Percentiles rank a stretch among this genome's conserved stretches.
Evolutionary conservation across 2,888 invertebrate species (phyloP).

Genomic region (Pediacus dermestoides): DNA sequence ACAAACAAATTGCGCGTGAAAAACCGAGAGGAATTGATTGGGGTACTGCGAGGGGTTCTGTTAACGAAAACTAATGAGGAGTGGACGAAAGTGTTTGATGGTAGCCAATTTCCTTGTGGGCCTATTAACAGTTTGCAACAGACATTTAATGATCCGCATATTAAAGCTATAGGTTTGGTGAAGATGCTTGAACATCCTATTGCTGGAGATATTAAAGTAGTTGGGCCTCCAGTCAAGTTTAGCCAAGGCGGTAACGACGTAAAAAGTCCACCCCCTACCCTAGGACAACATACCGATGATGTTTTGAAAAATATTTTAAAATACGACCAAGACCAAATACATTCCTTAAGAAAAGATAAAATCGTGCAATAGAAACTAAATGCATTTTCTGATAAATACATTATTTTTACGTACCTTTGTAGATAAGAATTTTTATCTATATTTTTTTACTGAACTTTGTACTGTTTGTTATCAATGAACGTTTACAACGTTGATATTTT

Average conservation of each 20-base stretch:
- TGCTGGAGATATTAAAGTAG: conserved; percentile 69
- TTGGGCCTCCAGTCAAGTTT: conserved; percentile 84
- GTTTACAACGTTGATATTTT: background rate
- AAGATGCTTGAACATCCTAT: conserved; percentile 67
- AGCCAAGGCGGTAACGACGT: conserved; percentile 69
- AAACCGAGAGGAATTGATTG: conserved; percentile 68
- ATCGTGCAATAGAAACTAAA: conserved; percentile 54
- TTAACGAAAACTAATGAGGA: conserved; percentile 64
- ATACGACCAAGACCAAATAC: conserved; percentile 59
- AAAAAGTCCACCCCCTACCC: conserved; percentile 71
- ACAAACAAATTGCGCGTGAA: conserved; percentile 73
- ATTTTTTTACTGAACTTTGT: background rate
- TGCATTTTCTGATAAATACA: no score
- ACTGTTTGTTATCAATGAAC: background rate
- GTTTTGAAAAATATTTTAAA: conserved; percentile 67
- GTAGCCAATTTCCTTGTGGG: conserved; percentile 79
- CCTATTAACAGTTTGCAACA: conserved; percentile 83
- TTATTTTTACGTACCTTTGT: background rate
- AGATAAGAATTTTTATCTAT: background rate
- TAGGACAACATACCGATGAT: conserved; percentile 85
- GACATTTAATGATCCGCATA: conserved; percentile 86
- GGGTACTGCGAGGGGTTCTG: conserved; percentile 58
- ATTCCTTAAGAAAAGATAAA: conserved; percentile 49
- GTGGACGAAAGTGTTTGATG: conserved; percentile 71
- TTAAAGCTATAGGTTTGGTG: conserved; percentile 68